Evolutionary conservation across 1,140 invertebrate genomes (phyloP), one percentile per base, ranked within the genome.

Genomic region (Eulimnadia texana): DNA sequence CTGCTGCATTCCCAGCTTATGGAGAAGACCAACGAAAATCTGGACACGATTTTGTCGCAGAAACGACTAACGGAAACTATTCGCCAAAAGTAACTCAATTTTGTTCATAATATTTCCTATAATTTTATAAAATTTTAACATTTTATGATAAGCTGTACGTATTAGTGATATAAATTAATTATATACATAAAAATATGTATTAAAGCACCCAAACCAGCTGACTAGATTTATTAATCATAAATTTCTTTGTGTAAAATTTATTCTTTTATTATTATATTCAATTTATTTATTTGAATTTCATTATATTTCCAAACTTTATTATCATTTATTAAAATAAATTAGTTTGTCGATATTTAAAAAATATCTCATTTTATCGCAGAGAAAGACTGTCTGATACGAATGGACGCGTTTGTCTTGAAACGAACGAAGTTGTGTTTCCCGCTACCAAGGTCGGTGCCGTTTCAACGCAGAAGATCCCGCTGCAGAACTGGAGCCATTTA

Each of bases 381-480:
- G 16, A 42, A 42, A 16, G 6, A 9, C 6, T 16, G 33, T 9
- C 33, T 6, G 33, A 42, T 16, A 42, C 6, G 16, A 16, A 42
- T 42, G 33, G 33, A 6, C 33, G 16, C 6, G 55, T 57, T 19
- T 57, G 27, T 28, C 27, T 33, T 28, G 55, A 20, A 13, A 33
- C 33, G n/a, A 29, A 23, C 11, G 55, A 57, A 20, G 3, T 57
- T 16, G 28, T n/a, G 25, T 57, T 57, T 33, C 55, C 55, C 19
- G 27, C 55, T 16, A 57, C 55, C 28, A 27, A 33, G 29, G 55
- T 57, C 33, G 55, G 55, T 2, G 16, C 55, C 16, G 28, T 57
- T 28, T 57, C 55, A 16, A 29, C 55, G 20, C 55, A 57, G 20
- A 57, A 33, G 55, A 57, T 57, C 9, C 55, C 55, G 9, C 55